A percentile compares a stretch with the other conserved stretches of the same genome.
Conservation (phyloP, 2,888 invertebrate genomes). For the Drymonia ruficornis region DNA sequence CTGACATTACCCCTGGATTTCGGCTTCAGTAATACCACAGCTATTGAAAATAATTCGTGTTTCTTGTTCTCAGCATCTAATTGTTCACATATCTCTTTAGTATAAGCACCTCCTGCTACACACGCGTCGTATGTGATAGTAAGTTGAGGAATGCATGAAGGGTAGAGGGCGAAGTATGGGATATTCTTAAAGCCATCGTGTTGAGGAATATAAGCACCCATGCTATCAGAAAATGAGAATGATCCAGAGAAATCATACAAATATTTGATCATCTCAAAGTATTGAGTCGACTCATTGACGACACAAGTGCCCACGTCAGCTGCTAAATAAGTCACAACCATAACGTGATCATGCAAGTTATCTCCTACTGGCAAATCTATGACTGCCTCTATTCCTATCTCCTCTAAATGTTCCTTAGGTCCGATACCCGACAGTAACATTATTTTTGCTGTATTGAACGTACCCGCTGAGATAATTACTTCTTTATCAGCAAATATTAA, state of each 20-base stretch:
- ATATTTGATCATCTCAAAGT: constrained; percentile 61
- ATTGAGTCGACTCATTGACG: constrained; percentile 24
- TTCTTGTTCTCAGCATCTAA: constrained; percentile 46
- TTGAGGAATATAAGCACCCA: constrained; percentile 59
- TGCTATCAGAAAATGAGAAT: constrained; percentile 52
- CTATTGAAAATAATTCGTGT: constrained; percentile 57
- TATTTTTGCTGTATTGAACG: constrained; percentile 69
- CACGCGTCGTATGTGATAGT: constrained; percentile 50
- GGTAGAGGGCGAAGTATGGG: constrained; percentile 70
- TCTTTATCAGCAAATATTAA: constrained; percentile 57
- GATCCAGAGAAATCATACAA: constrained; percentile 58
- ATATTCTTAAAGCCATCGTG: constrained; percentile 38
- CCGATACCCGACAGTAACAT: constrained; percentile 69
- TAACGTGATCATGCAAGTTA: constrained; percentile 69
- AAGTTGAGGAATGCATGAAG: constrained; percentile 52
- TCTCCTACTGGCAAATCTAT: constrained; percentile 66
- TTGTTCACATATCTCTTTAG: constrained; percentile 49
- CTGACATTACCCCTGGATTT: constrained; percentile 63
- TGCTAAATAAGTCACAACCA: constrained; percentile 59
- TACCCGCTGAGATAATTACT: constrained; percentile 66
- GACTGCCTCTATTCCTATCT: constrained; percentile 49
- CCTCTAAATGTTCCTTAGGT: constrained; percentile 52
- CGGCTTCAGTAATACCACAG: constrained; percentile 66
- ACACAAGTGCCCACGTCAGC: constrained; percentile 62
- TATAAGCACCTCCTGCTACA: constrained; percentile 47